Evolutionary conservation across 2,113 vertebrate species (phyloP).

Genomic region (Nyctibius bracteatus): DNA sequence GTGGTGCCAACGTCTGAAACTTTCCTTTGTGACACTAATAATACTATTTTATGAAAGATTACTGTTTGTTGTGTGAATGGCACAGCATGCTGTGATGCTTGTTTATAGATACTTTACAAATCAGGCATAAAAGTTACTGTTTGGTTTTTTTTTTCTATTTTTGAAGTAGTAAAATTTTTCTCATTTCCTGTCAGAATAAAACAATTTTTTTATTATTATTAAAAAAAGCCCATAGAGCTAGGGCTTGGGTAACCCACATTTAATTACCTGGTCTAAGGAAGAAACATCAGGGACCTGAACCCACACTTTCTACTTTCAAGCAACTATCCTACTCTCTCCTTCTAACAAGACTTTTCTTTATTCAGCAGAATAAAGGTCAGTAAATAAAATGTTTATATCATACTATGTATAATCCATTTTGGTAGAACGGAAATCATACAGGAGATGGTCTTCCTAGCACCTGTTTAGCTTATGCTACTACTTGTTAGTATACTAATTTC

Average conservation of each 20-base stretch:
- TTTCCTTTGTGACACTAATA: neutral
- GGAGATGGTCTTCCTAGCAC: neutral
- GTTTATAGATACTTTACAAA: neutral
- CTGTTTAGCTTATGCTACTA: neutral
- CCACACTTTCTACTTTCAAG: neutral
- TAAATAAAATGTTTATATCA: neutral
- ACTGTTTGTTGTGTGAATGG: neutral
- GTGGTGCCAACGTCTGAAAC: rapidly evolving
- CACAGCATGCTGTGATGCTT: neutral
- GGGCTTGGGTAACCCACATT: neutral
- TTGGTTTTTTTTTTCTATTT: neutral
- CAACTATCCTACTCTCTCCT: neutral
- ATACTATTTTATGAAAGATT: neutral
- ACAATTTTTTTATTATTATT: no score
- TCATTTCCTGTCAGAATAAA: neutral
- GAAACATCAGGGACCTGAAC: neutral
- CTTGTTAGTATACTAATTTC: neutral
- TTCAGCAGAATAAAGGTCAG: neutral
- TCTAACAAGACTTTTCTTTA: neutral
- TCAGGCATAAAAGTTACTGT: neutral
- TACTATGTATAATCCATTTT: rapidly evolving
- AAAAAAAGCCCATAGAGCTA: neutral
- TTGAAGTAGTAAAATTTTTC: neutral
- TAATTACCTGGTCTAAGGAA: neutral
- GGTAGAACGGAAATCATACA: neutral